Evolutionary conservation across 1,140 invertebrate genomes (phyloP), one percentile per base, ranked within the genome.

Genomic region (Agrypnia vestita): DNA sequence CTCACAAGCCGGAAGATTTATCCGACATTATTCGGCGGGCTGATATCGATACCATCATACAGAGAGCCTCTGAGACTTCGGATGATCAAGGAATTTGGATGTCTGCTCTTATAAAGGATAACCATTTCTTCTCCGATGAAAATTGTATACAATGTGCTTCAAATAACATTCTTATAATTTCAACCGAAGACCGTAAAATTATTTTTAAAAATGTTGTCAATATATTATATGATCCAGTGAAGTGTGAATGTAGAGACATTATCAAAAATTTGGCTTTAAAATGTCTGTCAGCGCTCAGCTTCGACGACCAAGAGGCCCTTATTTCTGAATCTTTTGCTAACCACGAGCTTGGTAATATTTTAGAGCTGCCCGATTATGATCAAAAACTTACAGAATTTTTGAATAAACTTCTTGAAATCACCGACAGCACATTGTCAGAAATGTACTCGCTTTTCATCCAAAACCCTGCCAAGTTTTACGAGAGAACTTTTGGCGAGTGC

Each of bases 121-220:
- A 79, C 17, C 79, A 55, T 69, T 79, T 83, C 19, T 83, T 83
- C 46, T 25, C n/a, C 7, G 73, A 83, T 72, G 56, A 73, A 62
- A 59, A 76, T n/a, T 71, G 19, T 17, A 71, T 81, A 21, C 62
- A 76, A 43, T 83, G 79, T 55, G 71, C 59, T 15, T 13, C 67
- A 43, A 44, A 46, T 19, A 76, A 83, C 47, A 55, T 76, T 25
- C 4, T 53, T 7, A 4, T 79, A 7, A 51, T 83, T n/a, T 11
- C 8, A 11, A 12, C 47, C 10, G 64, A 79, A 7, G 55, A 79
- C 19, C 8, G 13, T 0, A 47, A 7, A 13, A 13, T 53, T 46
- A 44, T 78, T n/a, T 76, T 83, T 19, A 61, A 59, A 80, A 49
- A 12, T 12, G 21, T 55, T n/a, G 21, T 81, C 6, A 55, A 76